Evolutionary conservation across 2,888 invertebrate species (phyloP), one percentile per base, ranked within the genome.

Genomic region (Mayetiola destructor): DNA sequence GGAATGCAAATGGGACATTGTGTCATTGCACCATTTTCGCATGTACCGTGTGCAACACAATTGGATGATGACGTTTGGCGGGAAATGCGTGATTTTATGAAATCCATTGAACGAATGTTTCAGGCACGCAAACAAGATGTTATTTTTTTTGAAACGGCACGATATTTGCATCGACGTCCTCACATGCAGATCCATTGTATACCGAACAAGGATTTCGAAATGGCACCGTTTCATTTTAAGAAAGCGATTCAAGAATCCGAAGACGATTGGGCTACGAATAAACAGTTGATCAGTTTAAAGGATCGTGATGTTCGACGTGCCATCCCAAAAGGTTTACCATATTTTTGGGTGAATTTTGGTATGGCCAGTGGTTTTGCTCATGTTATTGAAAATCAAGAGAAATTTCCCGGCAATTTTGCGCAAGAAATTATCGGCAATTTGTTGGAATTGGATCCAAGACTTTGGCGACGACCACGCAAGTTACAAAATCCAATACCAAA

Each of bases 231-330:
- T 66, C 97, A 94, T 72, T 97, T 97, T 71, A 95, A 95, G 79
- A 99, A 99, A 78, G 96, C 95, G 0, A 82, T 99, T 58, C 78
- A 89, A 64, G 97, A 99, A 69, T 91, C 90, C 61, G 97, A 95
- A 73, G 80, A 81, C 18, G 95, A 96, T 72, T 99, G 96, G 95
- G 80, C 90, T 4, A 84, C 85, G 66, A 99, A 99, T 69, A 94
- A 92, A 68, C 96, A 97, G 75, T 67, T 93, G 35, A 78, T 92
- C 1, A 81, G 85, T 55, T 70, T 91, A 4, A 75, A 75, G 9
- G 76, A 78, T 1, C 86, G 83, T 67, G 80, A 86, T 68, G 76
- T 97, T 21, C 78, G 91, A 40, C 80, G 79, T 66, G 81, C 87
- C 14, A 75, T 99, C 60, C 99, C 97, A 0, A 92, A 89, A 72